Conservation (phyloP, 1,140 invertebrate genomes). For the Lordiphosa mommai region DNA sequence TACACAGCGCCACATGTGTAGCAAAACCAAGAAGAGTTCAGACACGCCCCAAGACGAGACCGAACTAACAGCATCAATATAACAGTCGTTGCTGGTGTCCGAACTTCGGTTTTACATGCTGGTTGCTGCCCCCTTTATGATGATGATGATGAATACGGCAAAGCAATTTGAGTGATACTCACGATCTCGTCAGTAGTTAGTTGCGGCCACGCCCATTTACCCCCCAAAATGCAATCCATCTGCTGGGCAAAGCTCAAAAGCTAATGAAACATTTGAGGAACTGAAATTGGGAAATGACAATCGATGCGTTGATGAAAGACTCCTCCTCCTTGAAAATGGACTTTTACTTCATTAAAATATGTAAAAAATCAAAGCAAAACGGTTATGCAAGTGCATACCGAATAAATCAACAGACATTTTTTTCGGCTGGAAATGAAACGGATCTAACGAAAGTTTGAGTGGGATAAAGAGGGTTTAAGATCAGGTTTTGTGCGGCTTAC, state of each 20-base stretch:
- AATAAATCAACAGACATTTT: background rate
- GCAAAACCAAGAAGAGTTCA: slow-evolving; percentile 4
- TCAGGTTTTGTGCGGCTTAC: too few relatives aligned
- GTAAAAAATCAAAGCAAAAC: background rate
- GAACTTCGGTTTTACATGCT: background rate
- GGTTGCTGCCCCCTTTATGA: background rate
- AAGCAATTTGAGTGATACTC: slow-evolving; percentile 61
- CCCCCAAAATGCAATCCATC: slow-evolving; percentile 45
- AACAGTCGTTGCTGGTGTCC: slow-evolving; percentile 14
- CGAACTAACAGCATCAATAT: background rate
- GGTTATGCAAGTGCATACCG: background rate
- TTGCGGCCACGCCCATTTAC: slow-evolving; percentile 42
- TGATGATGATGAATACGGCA: slow-evolving; percentile 44
- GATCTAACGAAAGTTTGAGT: background rate
- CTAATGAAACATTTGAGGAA: slow-evolving; percentile 24
- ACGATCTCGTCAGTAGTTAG: slow-evolving; percentile 62
- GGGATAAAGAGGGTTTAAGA: too few relatives aligned
- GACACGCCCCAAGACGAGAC: slow-evolving; percentile 10
- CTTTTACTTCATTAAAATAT: slow-evolving; percentile 7
- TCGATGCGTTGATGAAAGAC: slow-evolving; percentile 21
- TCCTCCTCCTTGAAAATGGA: background rate
- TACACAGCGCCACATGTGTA: slow-evolving; percentile 1
- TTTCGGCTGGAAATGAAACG: background rate
- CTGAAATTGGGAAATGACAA: slow-evolving; percentile 15
- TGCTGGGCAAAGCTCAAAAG: slow-evolving; percentile 20